Evolutionary conservation across 1,140 invertebrate species (phyloP).

Genomic region (Drosophila fuyamai): DNA sequence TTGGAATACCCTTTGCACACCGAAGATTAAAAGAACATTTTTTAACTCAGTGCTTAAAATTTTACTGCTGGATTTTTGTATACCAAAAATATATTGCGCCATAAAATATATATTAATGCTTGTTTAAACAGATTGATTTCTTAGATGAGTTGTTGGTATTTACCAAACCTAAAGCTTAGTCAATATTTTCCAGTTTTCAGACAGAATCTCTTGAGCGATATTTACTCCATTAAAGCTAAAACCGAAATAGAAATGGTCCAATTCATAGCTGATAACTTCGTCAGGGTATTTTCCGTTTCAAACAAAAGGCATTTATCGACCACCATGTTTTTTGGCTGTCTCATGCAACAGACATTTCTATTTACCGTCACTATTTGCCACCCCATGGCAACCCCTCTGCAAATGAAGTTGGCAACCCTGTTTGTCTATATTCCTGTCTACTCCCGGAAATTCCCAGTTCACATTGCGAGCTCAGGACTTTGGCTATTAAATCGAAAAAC

Average conservation of each 20-base stretch:
- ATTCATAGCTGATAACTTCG: too few species aligned
- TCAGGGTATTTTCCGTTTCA: conserved; percentile 6
- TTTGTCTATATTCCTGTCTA: conserved; percentile 32
- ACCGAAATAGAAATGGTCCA: too few species aligned
- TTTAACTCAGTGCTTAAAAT: background rate
- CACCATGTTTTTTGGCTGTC: conserved; percentile 41
- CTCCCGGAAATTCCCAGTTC: conserved; percentile 32
- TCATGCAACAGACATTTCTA: conserved; percentile 71
- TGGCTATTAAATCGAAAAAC: conserved; percentile 80
- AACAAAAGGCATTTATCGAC: background rate
- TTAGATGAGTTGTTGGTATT: too few species aligned
- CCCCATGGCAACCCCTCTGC: background rate
- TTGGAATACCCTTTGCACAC: conserved; percentile 22
- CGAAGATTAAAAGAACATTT: background rate
- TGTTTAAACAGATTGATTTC: too few species aligned
- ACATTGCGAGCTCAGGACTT: conserved; percentile 22
- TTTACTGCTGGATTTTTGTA: background rate
- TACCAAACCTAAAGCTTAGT: too few species aligned
- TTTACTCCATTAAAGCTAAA: too few species aligned
- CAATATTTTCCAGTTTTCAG: too few species aligned
- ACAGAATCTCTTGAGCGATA: too few species aligned
- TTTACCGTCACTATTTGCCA: conserved; percentile 61
- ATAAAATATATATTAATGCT: too few species aligned
- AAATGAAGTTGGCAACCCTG: conserved; percentile 54
- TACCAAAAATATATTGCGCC: too few species aligned